Base-by-base conservation (phyloP, 2,113 vertebrate genomes). In the Syngnathus typhle region DNA sequence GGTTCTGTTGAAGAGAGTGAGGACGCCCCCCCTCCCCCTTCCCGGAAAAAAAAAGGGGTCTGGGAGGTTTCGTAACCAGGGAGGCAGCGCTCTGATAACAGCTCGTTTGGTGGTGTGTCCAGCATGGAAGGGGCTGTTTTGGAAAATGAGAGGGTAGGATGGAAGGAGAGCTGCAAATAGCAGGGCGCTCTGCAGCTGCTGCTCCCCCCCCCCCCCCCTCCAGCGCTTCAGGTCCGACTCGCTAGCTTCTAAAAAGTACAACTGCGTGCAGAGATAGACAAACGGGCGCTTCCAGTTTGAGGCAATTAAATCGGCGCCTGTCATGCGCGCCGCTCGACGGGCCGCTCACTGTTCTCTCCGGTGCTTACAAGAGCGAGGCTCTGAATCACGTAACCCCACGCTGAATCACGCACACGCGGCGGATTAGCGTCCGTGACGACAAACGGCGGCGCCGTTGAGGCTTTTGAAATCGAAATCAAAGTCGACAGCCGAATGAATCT, bases 81-180 rank as follows among this genome's bases (percentile, higher is more conserved):
- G 19, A 52, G 72, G 60, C 72, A 82, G 64, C 66, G 13, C 73
- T 76, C 58, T 55, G 69, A 6, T 52, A 83, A 83, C 80, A 23
- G 67, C 74, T 85, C 68, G 74, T 85, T 87, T 78, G 69, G 82
- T 7, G 77, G 75, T 78, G 67, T 27, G 55, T 56, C 23, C 13
- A 7, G 55, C 51, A 3, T 63, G 73, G 73, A 75, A 81, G 70
- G 76, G 79, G 79, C 78, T 88, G 87, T 88, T 91, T 88, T 81
- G 84, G 87, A 87, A 90, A 91, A 90, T 89, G 82, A 90, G 81
- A 88, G 85, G 83, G 78, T 82, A 75, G 74, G 71, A 75, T 49
- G 84, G 78, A 75, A 84, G 80, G 19, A 52, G 79, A 84, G 84
- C 85, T 85, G 81, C 72, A 89, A 89, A 89, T 89, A 89, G 84